phyloP scores from a whole-genome alignment of 1,140 invertebrate genomes.

The Meloidogyne exigua region DNA sequence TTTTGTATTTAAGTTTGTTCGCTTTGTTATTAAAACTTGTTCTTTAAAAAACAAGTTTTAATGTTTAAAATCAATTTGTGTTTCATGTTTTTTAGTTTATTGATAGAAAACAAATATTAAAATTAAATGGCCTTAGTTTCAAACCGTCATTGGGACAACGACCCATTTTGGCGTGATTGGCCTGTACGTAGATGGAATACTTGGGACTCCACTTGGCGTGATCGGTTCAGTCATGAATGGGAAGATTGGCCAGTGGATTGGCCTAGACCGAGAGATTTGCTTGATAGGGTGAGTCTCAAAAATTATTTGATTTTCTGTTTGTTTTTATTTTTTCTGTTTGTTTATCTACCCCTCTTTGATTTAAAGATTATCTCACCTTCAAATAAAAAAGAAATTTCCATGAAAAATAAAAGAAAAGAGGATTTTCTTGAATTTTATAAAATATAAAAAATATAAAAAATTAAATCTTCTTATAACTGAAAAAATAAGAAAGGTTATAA shows the following conservation, averaged over 20 bases:
- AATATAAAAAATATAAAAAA: neutral
- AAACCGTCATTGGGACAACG: slow-evolving; percentile 29
- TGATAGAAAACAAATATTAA: neutral
- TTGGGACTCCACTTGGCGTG: slow-evolving; percentile 39
- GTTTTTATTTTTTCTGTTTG: neutral
- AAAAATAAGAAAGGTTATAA: neutral
- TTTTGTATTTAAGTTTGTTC: too few relatives aligned
- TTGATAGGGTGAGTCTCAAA: slow-evolving; percentile 52
- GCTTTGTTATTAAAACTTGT: neutral
- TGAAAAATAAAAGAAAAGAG: neutral
- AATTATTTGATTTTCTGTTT: neutral
- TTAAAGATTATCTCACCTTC: neutral
- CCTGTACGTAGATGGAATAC: slow-evolving; percentile 31
- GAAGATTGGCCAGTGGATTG: slow-evolving; percentile 60
- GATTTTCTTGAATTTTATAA: neutral
- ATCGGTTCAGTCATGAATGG: slow-evolving; percentile 47
- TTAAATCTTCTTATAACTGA: neutral
- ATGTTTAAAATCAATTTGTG: neutral
- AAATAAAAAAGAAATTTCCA: neutral
- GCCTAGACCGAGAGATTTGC: slow-evolving; percentile 55
- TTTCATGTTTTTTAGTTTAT: neutral
- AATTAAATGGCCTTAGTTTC: slow-evolving; percentile 42
- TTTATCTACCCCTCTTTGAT: neutral
- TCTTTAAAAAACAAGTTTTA: slow-evolving; percentile 2
- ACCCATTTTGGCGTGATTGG: slow-evolving; percentile 46